These are phyloP conservation scores for Mustela lutreola DNA, from an alignment of 2,113 vertebrate species.

Conservation along the genomic window DNA sequence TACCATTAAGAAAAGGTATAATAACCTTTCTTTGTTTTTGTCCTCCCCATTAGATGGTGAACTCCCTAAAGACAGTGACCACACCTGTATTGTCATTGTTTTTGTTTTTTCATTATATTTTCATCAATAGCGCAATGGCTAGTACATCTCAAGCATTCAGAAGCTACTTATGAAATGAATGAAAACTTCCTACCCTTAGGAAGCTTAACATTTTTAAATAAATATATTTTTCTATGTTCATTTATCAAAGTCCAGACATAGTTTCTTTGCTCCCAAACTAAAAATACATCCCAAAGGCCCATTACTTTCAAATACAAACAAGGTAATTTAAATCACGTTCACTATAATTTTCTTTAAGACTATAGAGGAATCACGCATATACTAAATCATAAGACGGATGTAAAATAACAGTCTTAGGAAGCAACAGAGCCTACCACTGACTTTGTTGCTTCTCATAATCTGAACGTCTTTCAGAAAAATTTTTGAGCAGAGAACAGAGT, in stretches of 20 bases:
- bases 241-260: background rate
- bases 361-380: background rate
- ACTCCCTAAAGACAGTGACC: background rate
- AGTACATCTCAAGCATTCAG: background rate
- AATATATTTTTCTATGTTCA: background rate
- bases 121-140: background rate
- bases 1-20: background rate
- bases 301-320: background rate
- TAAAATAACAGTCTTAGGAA: background rate
- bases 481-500: background rate
- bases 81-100: background rate
- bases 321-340: background rate
- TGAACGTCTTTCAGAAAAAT: slow-evolving; percentile 21
- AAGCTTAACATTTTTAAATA: background rate
- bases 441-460: background rate
- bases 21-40: background rate
- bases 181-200: background rate
- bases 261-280: slow-evolving; percentile 16
- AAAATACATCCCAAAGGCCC: background rate
- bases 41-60: background rate
- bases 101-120: background rate
- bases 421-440: slow-evolving; percentile 4
- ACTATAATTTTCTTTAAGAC: background rate
- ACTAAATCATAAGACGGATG: background rate
- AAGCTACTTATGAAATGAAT: background rate